Base-by-base conservation (phyloP, 30 jellyfish, hydroid and myxozoan species). In the Hydra vulgaris region DNA sequence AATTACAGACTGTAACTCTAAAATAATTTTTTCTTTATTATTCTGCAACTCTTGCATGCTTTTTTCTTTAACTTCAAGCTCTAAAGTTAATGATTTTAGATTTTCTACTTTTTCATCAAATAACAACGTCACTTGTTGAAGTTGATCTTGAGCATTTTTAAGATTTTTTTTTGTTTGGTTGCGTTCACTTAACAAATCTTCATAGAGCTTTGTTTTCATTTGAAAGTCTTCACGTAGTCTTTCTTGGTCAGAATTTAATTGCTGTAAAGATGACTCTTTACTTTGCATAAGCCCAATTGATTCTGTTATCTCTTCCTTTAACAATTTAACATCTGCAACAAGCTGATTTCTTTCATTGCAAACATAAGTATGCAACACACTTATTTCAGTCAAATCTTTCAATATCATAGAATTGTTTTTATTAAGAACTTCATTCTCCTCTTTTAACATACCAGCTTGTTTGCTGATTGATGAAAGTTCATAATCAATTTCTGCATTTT, bases 151-250 rank as follows among this genome's bases (percentile, higher is more conserved):
- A 8, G 68, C 54, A 18, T 26, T 18, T 22, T 80, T 80, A 69
- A 80, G 27, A 5, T 80, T 84, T 26, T 20, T 26, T 25, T 80
- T 26, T 69, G 66, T 24, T 69, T 80, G 70, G 26, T 80, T 70
- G 18, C 54, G 69, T 80, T 80, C 87, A 21, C 83, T 70, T 55
- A 71, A 15, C 0, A 80, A 27, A 80, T 80, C 87, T 70, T 80
- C 87, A 26, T 80, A 80, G 21, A 74, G 15, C 70, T 70, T 67
- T 26, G 80, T 67, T 52, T 70, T 80, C 81, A 80, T 18, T 26
- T 70, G 87, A 18, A 80, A n/a, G 71, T 80, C 87, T n/a, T 80
- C 87, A 17, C 72, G 82, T 26, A 80, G 66, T 17, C 12, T 23
- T 17, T 70, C 87, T 67, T 56, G 17, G 53, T 80, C 81, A 15